phyloP scores from a whole-genome alignment of 2,888 invertebrate genomes.

The Cinara cedri region DNA sequence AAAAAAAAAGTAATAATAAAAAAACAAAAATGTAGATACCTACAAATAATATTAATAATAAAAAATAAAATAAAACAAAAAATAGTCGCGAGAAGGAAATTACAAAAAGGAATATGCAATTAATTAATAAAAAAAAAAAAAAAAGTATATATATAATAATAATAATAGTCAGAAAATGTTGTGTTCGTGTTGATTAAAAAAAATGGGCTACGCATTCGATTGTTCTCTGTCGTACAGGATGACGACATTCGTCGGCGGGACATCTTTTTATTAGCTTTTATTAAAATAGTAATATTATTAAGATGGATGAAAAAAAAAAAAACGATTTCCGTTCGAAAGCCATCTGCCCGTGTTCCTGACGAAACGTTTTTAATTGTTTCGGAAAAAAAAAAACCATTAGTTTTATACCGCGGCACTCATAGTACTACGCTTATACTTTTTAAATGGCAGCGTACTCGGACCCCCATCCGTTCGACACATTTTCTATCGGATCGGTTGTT shows the following conservation, averaged over 20 bases:
- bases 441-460: neutral
- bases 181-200: constrained; percentile 53
- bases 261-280: constrained; percentile 56
- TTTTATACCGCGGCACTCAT: constrained; percentile 13
- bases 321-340: constrained; percentile 52
- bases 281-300: constrained; percentile 46
- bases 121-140: constrained; percentile 32
- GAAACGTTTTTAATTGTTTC: constrained; percentile 54
- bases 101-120: constrained; percentile 50
- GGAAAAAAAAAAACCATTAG: constrained; percentile 35
- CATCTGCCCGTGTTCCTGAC: constrained; percentile 53
- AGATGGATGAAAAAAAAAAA: constrained; percentile 31
- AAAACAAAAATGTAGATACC: neutral
- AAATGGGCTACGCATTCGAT: constrained; percentile 41
- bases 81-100: constrained; percentile 38
- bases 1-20: constrained; percentile 2
- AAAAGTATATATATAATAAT: constrained; percentile 2
- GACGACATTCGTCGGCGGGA: constrained; percentile 46
- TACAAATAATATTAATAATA: constrained; percentile 10
- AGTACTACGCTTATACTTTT: neutral
- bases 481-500: constrained; percentile 13
- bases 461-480: constrained; percentile 29
- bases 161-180: constrained; percentile 50
- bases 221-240: constrained; percentile 45
- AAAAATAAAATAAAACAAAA: constrained; percentile 17